Base-by-base conservation (phyloP, 2,113 vertebrate genomes). In the Equus quagga region DNA sequence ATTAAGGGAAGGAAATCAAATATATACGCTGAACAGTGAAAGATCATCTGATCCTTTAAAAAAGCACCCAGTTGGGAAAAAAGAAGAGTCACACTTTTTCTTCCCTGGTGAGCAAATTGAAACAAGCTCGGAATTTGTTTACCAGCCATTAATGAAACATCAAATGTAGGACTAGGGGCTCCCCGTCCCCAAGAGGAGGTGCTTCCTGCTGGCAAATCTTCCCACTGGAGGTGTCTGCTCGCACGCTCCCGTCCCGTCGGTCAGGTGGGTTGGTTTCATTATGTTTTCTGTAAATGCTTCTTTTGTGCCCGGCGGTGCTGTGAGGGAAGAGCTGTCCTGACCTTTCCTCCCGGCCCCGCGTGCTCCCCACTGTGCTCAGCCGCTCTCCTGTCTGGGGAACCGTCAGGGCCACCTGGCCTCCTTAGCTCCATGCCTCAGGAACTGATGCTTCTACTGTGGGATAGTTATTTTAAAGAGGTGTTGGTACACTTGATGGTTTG, bases 1-100 rank as follows among this genome's bases (percentile, higher is more conserved):
- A 94, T 94, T 97, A 95, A 97, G 95, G 95, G 83, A 89, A 97
- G 95, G 97, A 96, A 98, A 96, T 97, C 46, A 33, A 96, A 93
- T 96, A 80, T 96, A 94, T 92, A 44, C 92, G 91, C 95, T 51
- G 90, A 96, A 85, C 96, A 64, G 19, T 95, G 94, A 76, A 97
- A 81, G 82, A 95, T 94, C 94, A 96, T 97, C 90, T 92, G 81
- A 89, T 36, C 49, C 0, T 72, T 93, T 89, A 12, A 67, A 95
- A 92, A 96, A 85, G 96, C 87, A 78, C 97, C 96, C 97, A 65
- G 92, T n/a, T 89, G 97, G 97, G 96, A 97, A 94, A 94, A 89
- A 4, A 60, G 10, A 54, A 3, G 28, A 96, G 76, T 96, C 96
- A 90, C 89, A 93, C 97, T 96, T 97, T 97, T 93, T 75, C 97